These are phyloP conservation scores for Caranx ignobilis DNA, from an alignment of 2,113 vertebrate genomes.

Conservation along the genomic window DNA sequence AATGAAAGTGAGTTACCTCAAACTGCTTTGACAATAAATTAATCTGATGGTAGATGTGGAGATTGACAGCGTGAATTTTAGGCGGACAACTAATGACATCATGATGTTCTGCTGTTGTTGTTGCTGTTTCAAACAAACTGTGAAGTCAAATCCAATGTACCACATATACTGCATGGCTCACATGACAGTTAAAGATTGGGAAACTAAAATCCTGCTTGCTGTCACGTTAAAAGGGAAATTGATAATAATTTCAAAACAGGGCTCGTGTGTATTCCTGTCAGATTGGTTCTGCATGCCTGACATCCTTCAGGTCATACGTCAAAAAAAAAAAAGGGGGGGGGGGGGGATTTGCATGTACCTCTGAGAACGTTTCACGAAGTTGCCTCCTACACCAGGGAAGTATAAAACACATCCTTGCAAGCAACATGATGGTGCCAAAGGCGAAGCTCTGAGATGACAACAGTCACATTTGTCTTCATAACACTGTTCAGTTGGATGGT, in stretches of 20 bases:
- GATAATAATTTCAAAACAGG: background rate
- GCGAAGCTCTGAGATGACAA: slow-evolving; percentile 80
- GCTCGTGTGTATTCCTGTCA: slow-evolving; percentile 24
- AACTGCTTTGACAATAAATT: background rate
- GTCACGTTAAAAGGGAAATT: background rate
- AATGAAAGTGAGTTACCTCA: background rate
- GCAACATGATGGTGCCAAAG: slow-evolving; percentile 56
- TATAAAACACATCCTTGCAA: slow-evolving; percentile 74
- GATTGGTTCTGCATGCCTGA: slow-evolving; percentile 10
- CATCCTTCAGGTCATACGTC: slow-evolving; percentile 23
- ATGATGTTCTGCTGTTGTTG: too few species aligned
- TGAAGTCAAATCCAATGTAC: background rate
- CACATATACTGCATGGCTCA: background rate
- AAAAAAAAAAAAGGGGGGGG: background rate
- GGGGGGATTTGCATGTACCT: slow-evolving; percentile 33
- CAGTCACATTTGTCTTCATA: slow-evolving; percentile 68
- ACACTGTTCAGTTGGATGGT: slow-evolving; percentile 73
- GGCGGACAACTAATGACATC: too few species aligned
- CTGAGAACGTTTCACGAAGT: slow-evolving; percentile 54
- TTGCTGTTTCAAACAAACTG: too few species aligned
- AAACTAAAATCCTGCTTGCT: background rate
- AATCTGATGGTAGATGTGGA: background rate
- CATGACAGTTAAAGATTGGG: background rate
- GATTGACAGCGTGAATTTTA: too few species aligned
- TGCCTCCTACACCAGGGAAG: slow-evolving; percentile 58